Evolutionary conservation across 2,113 vertebrate species (phyloP).

Genomic region (Eubucco bourcierii): DNA sequence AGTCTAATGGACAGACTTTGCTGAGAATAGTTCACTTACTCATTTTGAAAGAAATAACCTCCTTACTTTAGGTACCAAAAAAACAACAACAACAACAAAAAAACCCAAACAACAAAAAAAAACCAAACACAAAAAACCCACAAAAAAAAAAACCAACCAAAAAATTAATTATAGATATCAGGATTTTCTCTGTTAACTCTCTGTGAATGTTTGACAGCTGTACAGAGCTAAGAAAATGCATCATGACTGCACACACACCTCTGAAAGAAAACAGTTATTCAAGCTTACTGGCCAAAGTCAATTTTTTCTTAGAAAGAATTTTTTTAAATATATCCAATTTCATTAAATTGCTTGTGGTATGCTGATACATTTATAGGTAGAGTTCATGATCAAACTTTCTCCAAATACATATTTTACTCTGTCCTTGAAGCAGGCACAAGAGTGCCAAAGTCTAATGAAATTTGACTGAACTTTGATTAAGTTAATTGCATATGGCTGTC

Average conservation of each 20-base stretch:
- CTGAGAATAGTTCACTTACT: not conserved
- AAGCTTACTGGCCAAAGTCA: not conserved
- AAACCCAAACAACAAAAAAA: too few species aligned
- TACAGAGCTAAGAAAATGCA: not conserved
- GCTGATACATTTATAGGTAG: not conserved
- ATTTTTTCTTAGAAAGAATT: not conserved
- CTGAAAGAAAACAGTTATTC: not conserved
- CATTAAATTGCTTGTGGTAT: not conserved
- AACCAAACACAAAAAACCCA: too few species aligned
- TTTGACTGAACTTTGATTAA: conserved; percentile 30
- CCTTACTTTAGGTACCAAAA: not conserved
- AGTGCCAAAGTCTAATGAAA: not conserved
- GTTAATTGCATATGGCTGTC: conserved; percentile 11
- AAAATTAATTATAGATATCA: not conserved
- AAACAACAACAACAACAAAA: too few species aligned
- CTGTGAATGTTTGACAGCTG: not conserved
- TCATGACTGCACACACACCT: not conserved
- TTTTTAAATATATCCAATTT: not conserved
- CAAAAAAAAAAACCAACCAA: too few species aligned
- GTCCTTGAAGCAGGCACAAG: not conserved
- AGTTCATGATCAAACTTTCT: not conserved
- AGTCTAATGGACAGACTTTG: not conserved
- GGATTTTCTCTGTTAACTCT: not conserved
- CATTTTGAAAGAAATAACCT: not conserved
- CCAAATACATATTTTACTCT: not conserved